Conservation (phyloP, 2,888 invertebrate genomes). For the Eristalinus sepulchralis region DNA sequence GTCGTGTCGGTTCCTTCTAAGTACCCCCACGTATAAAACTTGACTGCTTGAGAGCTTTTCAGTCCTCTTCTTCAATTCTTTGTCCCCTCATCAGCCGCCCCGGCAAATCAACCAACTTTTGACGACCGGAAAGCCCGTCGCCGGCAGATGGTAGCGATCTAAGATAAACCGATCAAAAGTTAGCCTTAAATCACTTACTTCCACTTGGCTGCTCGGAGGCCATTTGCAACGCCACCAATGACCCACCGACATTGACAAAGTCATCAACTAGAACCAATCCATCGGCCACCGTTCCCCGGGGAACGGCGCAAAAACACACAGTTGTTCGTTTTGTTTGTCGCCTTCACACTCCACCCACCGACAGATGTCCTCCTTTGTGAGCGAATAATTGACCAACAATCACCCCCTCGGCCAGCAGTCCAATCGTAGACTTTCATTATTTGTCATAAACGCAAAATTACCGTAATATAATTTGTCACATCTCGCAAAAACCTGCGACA, state of each 20-base stretch:
- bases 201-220: not conserved
- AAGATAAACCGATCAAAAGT: not conserved
- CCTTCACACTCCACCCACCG: not conserved
- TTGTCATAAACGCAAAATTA: constrained; percentile 70
- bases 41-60: too few species aligned
- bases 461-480: constrained; percentile 70
- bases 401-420: not conserved
- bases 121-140: too few species aligned
- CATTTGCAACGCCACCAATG: not conserved
- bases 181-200: not conserved
- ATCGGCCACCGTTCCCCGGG: not conserved
- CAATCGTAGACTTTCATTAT: constrained; percentile 46
- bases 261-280: not conserved
- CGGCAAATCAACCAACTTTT: too few species aligned
- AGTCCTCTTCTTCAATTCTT: too few species aligned
- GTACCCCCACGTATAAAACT: too few species aligned
- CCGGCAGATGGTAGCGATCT: not conserved
- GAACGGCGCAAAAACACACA: not conserved
- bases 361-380: not conserved
- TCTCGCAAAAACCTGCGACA: constrained; percentile 47
- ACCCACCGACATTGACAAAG: not conserved
- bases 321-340: not conserved
- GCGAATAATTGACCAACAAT: not conserved
- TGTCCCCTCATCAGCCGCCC: too few species aligned
- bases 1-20: too few species aligned